Base-by-base conservation (phyloP, 2,888 invertebrate genomes). In the Fragum sueziense region DNA sequence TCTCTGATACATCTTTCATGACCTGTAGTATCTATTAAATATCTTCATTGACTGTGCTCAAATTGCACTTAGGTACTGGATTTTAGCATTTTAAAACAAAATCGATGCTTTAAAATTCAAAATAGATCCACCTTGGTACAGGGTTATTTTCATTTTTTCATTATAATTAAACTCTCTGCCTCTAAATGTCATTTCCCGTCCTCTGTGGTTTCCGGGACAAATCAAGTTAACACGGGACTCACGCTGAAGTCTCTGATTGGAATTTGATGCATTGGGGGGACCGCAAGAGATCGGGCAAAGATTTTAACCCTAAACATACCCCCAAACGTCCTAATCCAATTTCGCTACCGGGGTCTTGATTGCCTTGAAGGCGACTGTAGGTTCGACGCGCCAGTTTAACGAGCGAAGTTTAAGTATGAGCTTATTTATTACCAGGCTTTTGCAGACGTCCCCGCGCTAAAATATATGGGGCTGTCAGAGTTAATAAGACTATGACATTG, bases 401-500 rank as follows among this genome's bases (percentile, higher is more conserved):
- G 61, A 61, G 33, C n/a, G 41, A 37, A n/a, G 41, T 71, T 77
- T 84, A 84, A 84, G 76, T 81, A 79, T 69, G 70, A 76, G 74
- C 76, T 84, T 84, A 84, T 84, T 84, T 84, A 84, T 84, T 81
- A 71, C 81, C 59, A 65, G 47, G 33, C 71, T 54, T 54, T 75
- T 69, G 74, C 81, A 81, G 79, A 79, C 79, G 75, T 74, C 70
- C 81, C 75, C 68, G 73, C 77, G 84, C 76, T 79, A 81, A 74
- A 79, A 77, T 75, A 78, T 84, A 81, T 81, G 81, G 74, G 70
- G 70, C 69, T 72, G 80, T 79, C 79, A 72, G 76, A 74, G 81
- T 76, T 80, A 84, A 84, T 84, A 81, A 81, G 65, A 72, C 76
- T 73, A 75, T 76, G 81, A 79, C 77, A 77, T 79, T 78, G 75